Evolutionary conservation across 2,113 vertebrate species (phyloP).

Genomic region (Piaya cayana): DNA sequence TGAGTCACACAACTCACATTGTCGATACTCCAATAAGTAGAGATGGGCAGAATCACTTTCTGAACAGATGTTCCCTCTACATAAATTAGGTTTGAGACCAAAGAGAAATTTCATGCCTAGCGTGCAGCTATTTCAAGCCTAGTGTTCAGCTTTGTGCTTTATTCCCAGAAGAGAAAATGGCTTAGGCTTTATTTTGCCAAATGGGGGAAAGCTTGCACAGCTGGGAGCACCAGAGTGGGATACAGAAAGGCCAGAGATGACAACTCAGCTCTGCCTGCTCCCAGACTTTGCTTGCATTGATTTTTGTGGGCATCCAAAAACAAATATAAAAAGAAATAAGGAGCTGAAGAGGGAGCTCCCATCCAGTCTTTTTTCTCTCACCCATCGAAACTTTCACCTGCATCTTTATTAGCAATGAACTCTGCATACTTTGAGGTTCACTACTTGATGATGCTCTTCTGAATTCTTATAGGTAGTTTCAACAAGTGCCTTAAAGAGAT

Average conservation of each 20-base stretch:
- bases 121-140: not conserved
- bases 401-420: not conserved
- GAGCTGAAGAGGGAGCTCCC: not conserved
- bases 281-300: not conserved
- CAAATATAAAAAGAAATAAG: not conserved
- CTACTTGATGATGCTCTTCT: not conserved
- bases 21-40: not conserved
- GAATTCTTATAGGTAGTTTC: not conserved
- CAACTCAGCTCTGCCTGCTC: not conserved
- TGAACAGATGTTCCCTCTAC: not conserved
- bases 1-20: not conserved
- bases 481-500: not conserved
- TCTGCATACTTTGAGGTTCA: not conserved
- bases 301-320: not conserved
- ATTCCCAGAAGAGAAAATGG: not conserved
- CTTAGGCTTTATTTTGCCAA: conserved; percentile 2
- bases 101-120: conserved; percentile 1
- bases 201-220: not conserved
- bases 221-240: not conserved
- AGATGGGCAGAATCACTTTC: not conserved
- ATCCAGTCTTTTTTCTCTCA: not conserved
- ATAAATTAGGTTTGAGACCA: conserved; percentile 1
- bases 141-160: conserved; percentile 21
- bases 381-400: not conserved
- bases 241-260: not conserved